Evolutionary conservation across 2,888 invertebrate genomes (phyloP).

Genomic region (Hypselothyrea guttata): DNA sequence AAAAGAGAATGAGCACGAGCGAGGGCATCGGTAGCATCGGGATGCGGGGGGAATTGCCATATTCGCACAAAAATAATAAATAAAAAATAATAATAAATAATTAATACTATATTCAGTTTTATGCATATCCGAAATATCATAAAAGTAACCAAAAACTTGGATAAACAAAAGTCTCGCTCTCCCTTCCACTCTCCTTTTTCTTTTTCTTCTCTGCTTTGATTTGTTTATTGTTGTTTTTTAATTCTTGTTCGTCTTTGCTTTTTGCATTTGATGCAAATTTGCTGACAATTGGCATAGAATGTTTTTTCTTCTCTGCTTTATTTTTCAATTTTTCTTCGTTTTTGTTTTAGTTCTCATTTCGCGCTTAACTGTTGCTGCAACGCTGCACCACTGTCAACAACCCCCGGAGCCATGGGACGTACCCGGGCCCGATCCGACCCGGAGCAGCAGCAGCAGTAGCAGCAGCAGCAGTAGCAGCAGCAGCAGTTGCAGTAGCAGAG

Average conservation of each 20-base stretch:
- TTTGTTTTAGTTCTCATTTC: constrained; percentile 62
- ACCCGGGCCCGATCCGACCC: neutral
- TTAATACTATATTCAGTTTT: constrained; percentile 41
- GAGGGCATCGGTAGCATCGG: constrained; percentile 35
- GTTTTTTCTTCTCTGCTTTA: constrained; percentile 44
- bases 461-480: neutral
- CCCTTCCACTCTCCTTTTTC: constrained; percentile 3
- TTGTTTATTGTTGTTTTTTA: constrained; percentile 12
- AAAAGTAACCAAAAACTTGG: constrained; percentile 45
- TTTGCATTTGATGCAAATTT: constrained; percentile 67
- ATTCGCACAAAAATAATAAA: constrained; percentile 9
- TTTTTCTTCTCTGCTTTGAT: constrained; percentile 8
- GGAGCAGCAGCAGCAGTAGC: constrained; percentile 1
- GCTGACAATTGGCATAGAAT: constrained; percentile 72
- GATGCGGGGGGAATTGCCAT: constrained; percentile 33
- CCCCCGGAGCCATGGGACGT: neutral
- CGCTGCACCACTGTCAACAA: constrained; percentile 9
- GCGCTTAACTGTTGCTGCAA: constrained; percentile 48
- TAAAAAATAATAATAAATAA: constrained; percentile 40
- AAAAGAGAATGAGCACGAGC: constrained; percentile 22
- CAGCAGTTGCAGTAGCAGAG: constrained; percentile 10
- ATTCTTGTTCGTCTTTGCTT: constrained; percentile 13
- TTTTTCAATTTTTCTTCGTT: constrained; percentile 33
- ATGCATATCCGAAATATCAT: constrained; percentile 23
- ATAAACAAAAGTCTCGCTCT: constrained; percentile 42